Evolutionary conservation across 2,113 vertebrate species (phyloP).

Genomic region (Xyliphius kryptos): DNA sequence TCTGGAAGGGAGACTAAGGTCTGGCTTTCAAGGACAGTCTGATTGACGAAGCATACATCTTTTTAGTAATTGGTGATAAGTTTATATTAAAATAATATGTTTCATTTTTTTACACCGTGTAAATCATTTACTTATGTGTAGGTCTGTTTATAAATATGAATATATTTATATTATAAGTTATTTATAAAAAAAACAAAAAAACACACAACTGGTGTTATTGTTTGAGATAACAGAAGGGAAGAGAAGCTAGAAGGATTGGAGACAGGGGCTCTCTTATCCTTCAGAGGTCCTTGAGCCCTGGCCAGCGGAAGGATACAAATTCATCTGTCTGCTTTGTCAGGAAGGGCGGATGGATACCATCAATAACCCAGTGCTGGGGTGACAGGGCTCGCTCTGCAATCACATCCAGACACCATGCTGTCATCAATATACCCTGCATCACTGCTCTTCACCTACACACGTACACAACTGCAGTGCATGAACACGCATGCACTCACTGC

Average conservation of each 20-base stretch:
- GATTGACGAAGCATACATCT: not conserved
- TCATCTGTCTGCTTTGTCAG: constrained; percentile 66
- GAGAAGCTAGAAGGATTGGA: constrained; percentile 53
- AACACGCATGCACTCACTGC: constrained; percentile 24
- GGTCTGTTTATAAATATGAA: constrained; percentile 32
- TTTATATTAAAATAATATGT: constrained; percentile 22
- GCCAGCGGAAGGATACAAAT: constrained; percentile 66
- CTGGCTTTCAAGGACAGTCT: constrained; percentile 24
- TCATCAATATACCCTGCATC: constrained; percentile 64
- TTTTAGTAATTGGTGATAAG: too few species aligned
- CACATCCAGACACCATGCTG: constrained; percentile 61
- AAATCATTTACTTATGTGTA: constrained; percentile 17
- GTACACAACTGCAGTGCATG: constrained; percentile 9
- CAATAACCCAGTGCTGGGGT: constrained; percentile 61
- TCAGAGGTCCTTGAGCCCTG: constrained; percentile 67
- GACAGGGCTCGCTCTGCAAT: constrained; percentile 62
- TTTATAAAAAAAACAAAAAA: too few species aligned
- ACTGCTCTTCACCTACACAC: constrained; percentile 34
- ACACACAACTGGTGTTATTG: not conserved
- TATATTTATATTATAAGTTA: constrained; percentile 3
- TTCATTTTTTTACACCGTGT: constrained; percentile 47
- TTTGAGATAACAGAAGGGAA: constrained; percentile 26
- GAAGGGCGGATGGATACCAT: constrained; percentile 65
- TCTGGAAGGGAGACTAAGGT: constrained; percentile 20
- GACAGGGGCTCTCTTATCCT: constrained; percentile 62